phyloP scores from a whole-genome alignment of 2,113 vertebrate species.

The Leiothrix lutea region DNA sequence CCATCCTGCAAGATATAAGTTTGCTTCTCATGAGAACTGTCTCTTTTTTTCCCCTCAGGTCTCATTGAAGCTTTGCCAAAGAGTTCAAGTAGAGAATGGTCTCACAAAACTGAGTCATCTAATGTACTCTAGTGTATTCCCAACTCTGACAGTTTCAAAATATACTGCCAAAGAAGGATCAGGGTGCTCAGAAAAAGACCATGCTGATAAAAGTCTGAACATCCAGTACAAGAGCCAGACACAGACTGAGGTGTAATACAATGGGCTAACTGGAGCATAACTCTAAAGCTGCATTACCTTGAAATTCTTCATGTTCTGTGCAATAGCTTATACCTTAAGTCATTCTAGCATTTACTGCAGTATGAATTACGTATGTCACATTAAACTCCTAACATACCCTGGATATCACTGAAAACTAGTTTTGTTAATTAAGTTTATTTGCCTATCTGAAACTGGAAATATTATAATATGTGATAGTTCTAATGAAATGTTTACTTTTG shows the following conservation, averaged over 20 bases:
- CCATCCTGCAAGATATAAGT: not conserved
- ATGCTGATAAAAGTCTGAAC: not conserved
- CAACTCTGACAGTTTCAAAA: constrained; percentile 12
- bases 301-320: not conserved
- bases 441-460: not conserved
- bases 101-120: constrained; percentile 1
- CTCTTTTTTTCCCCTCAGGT: not conserved
- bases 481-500: not conserved
- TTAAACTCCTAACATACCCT: not conserved
- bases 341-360: not conserved
- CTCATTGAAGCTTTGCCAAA: constrained; percentile 12
- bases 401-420: not conserved
- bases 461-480: not conserved
- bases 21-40: not conserved
- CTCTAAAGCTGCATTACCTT: not conserved
- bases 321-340: not conserved
- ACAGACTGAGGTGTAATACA: not conserved
- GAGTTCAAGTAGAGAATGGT: not conserved
- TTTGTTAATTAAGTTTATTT: not conserved
- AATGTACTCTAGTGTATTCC: not conserved
- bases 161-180: not conserved
- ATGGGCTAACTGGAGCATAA: not conserved
- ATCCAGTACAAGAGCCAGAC: not conserved
- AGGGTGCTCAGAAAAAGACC: not conserved
- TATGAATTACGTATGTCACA: not conserved